phyloP scores from a whole-genome alignment of 2,888 invertebrate species.

The Patella depressa region DNA sequence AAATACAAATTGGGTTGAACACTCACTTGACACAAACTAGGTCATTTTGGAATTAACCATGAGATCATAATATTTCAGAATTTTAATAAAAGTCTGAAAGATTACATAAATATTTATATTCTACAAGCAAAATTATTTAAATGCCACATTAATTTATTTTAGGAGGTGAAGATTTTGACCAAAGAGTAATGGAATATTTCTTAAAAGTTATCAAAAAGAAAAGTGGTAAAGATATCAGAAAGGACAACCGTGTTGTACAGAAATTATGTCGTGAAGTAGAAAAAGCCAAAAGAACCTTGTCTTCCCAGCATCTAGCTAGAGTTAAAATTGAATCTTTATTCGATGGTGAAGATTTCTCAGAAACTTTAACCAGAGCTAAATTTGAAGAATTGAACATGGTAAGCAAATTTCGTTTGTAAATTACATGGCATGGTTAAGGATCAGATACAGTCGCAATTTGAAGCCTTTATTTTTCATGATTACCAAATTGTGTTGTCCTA shows the following conservation, averaged over 20 bases:
- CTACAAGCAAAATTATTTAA: too few relatives aligned
- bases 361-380: constrained; percentile 96
- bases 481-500: too few relatives aligned
- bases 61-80: too few relatives aligned
- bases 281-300: constrained; percentile 95
- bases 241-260: constrained; percentile 92
- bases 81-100: too few relatives aligned
- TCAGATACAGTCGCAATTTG: too few relatives aligned
- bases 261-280: constrained; percentile 96
- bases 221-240: constrained; percentile 96
- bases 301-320: constrained; percentile 93
- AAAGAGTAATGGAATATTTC: constrained; percentile 98
- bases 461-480: too few relatives aligned
- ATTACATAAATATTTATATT: too few relatives aligned
- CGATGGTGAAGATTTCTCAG: constrained; percentile 98
- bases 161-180: constrained; percentile 99
- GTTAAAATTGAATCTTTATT: constrained; percentile 99
- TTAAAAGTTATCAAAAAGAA: constrained; percentile 98
- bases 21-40: too few relatives aligned
- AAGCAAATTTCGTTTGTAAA: constrained; percentile 28
- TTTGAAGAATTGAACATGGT: constrained; percentile 98
- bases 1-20: too few relatives aligned
- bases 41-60: too few relatives aligned
- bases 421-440: too few relatives aligned
- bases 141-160: too few relatives aligned